Evolutionary conservation across 2,888 invertebrate species (phyloP), one percentile per base, ranked within the genome.

Genomic region (Aelia acuminata): DNA sequence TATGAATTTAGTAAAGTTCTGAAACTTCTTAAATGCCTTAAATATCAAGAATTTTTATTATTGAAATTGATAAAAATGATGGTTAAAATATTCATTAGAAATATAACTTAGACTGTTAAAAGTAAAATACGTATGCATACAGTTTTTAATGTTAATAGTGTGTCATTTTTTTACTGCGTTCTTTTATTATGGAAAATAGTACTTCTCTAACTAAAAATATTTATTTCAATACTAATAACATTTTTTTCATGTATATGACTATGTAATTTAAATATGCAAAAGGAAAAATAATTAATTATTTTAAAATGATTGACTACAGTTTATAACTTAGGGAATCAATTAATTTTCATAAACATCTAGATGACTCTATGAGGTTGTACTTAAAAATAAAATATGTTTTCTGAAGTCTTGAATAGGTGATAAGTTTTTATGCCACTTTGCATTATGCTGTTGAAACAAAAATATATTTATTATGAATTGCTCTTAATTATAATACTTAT

Each of bases 401-500:
- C 35, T 70, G 18, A 8, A 70, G 63, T 7, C 18, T 35, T 35
- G 18, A 35, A 70, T 31, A 70, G 63, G 63, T 70, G 31, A 70
- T 26, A 70, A 35, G 2, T 70, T 35, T 7, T 35, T 70, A 35
- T 70, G 31, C 15, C 31, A 70, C 18, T 35, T 31, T 35, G 26
- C 18, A 70, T 35, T 31, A 18, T 11, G 8, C 63, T 35, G 18
- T 35, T 70, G 31, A n/a, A 80, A 80, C 39, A 80, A 80, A 80
- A 80, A 80, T 80, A 80, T 80, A 80, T 80, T 70, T 43, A 80
- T 80, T 80, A 43, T n/a, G n/a, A 80, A 22, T 43, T 80, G 39
- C 43, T 80, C 39, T 47, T 80, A 80, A n/a, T 80, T 43, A 7
- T 80, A 80, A 80, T n/a, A 80, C 43, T 80, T 80, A 70, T n/a